A percentile compares a stretch with the other conserved stretches of the same genome.
phyloP scores from a whole-genome alignment of 2,888 invertebrate genomes.

The Stenolophus ochropezus region DNA sequence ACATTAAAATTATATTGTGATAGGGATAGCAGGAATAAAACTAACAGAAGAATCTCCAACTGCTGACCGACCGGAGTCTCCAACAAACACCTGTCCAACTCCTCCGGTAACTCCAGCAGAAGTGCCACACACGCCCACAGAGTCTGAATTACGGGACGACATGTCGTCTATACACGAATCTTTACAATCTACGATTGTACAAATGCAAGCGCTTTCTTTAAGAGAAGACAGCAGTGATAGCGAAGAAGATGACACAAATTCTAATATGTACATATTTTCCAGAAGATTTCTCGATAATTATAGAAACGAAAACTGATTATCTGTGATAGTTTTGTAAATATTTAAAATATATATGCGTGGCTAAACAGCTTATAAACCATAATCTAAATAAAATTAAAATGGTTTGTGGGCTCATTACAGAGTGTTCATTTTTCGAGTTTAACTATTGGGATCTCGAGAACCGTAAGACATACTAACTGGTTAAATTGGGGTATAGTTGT shows the following conservation, averaged over 20 bases:
- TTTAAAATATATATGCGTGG: constrained; percentile 26
- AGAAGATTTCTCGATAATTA: constrained; percentile 31
- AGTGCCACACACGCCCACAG: constrained; percentile 48
- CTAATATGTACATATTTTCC: constrained; percentile 33
- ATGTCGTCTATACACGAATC: constrained; percentile 31
- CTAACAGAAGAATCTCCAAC: constrained; percentile 43
- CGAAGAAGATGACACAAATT: constrained; percentile 22
- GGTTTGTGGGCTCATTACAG: no score
- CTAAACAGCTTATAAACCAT: neutral
- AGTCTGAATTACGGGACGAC: constrained; percentile 27
- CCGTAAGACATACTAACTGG: no score
- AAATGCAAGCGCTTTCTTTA: constrained; percentile 44
- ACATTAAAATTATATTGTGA: neutral
- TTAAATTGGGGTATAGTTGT: no score
- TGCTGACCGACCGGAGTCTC: constrained; percentile 48
- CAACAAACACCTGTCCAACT: constrained; percentile 43
- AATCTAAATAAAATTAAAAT: no score
- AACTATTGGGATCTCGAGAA: no score
- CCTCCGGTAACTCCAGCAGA: constrained; percentile 59
- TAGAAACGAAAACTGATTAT: constrained; percentile 49
- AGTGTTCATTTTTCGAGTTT: no score
- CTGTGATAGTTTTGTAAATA: constrained; percentile 43
- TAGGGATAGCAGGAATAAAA: constrained; percentile 56
- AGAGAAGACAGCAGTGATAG: constrained; percentile 36
- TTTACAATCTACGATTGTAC: constrained; percentile 51